phyloP scores from a whole-genome alignment of 2,113 vertebrate genomes.

The Leuciscus idus region DNA sequence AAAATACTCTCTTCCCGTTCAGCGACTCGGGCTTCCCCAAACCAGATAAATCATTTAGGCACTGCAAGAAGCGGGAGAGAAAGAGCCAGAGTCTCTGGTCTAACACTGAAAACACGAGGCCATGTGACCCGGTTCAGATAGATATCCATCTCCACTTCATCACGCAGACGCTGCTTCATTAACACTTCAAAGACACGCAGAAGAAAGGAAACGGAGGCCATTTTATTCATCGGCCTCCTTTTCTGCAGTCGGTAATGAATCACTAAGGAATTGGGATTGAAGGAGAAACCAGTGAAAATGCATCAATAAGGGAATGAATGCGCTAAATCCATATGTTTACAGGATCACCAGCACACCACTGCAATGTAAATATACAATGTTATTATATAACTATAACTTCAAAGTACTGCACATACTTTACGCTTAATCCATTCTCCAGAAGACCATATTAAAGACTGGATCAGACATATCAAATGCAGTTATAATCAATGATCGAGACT shows the following conservation, averaged over 20 bases:
- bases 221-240: constrained; percentile 59
- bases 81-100: not conserved
- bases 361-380: constrained; percentile 23
- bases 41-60: constrained; percentile 63
- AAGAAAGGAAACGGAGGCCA: constrained; percentile 48
- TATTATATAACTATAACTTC: not conserved
- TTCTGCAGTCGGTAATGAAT: constrained; percentile 53
- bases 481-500: not conserved
- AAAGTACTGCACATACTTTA: not conserved
- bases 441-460: not conserved
- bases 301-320: constrained; percentile 40
- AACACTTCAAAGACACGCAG: constrained; percentile 57
- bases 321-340: constrained; percentile 54
- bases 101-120: not conserved
- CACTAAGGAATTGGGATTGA: constrained; percentile 53
- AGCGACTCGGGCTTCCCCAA: constrained; percentile 66
- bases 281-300: constrained; percentile 18
- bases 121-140: constrained; percentile 40
- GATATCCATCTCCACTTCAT: constrained; percentile 50
- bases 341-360: not conserved
- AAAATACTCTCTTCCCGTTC: constrained; percentile 65
- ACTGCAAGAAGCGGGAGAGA: constrained; percentile 27
- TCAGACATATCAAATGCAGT: not conserved
- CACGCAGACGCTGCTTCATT: constrained; percentile 50
- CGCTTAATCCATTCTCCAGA: not conserved